phyloP scores from a whole-genome alignment of 2,797 vertebrate species.

The Sternarchorhynchus goeldii region DNA sequence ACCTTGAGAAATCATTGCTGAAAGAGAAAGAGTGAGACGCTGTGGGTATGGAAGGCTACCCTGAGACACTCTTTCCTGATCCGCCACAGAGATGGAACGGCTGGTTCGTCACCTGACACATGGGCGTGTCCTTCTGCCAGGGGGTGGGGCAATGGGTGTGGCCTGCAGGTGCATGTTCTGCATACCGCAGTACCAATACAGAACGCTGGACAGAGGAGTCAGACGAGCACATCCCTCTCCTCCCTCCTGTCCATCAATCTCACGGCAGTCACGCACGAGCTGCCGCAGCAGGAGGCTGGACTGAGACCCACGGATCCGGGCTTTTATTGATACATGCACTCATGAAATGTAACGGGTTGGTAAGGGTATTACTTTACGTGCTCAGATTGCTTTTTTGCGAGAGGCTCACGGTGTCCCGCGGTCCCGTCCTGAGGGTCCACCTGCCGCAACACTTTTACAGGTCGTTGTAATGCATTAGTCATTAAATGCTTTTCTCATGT shows the following conservation, averaged over 20 bases:
- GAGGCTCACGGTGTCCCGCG: too few relatives aligned
- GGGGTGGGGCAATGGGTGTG: background rate
- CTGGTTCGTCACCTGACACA: background rate
- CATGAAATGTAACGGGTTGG: background rate
- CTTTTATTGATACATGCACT: background rate
- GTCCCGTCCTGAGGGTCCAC: too few relatives aligned
- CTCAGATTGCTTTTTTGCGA: too few relatives aligned
- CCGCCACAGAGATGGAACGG: constrained; percentile 1
- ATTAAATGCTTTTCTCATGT: background rate
- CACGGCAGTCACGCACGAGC: too few relatives aligned
- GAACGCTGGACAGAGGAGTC: background rate
- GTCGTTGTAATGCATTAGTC: too few relatives aligned
- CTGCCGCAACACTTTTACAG: too few relatives aligned
- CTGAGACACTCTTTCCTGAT: background rate
- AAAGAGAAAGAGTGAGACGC: constrained; percentile 6
- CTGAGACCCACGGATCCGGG: background rate
- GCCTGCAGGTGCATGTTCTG: background rate
- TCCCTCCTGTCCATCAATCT: background rate
- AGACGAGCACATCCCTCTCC: too few relatives aligned
- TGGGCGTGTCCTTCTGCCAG: background rate
- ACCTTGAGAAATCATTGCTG: constrained; percentile 33
- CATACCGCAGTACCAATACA: background rate
- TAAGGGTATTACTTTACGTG: background rate
- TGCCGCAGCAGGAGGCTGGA: too few relatives aligned
- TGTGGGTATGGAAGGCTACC: background rate